Evolutionary conservation across 2,797 vertebrate species (phyloP), one percentile per base, ranked within the genome.

Genomic region (Botia kubotai): DNA sequence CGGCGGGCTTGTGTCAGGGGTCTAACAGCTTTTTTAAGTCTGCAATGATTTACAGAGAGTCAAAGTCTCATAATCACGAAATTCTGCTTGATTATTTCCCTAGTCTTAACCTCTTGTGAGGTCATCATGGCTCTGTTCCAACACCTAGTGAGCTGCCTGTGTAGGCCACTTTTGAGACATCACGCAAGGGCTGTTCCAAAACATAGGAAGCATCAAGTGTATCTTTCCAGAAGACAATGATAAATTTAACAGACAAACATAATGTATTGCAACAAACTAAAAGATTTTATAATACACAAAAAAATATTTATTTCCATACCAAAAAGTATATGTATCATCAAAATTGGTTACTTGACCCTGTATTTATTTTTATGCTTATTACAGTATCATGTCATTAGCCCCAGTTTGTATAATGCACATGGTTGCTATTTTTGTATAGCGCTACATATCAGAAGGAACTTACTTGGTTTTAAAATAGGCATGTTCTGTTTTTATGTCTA

Each of bases 11-110:
- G 70, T 80, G 84, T 81, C 73, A 75, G 71, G 77, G 73, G 75
- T 63, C 63, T 75, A 43, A 81, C 78, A 67, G 73, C 74, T 84
- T 75, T 80, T 72, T 82, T 68, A 70, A 85, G 75, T 68, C 80
- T 58, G 60, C 16, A 43, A 66, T 72, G 84, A 82, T 83, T 84
- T 86, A 86, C 70, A 78, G 77, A 82, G 74, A 82, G 70, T 78
- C 79, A 82, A 78, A 83, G 60, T 76, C 78, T 86, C 57, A 72
- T 83, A 82, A 86, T 82, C 79, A 86, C 65, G 39, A 79, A 79
- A 80, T 60, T 70, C 29, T 75, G 75, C 82, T 81, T 79, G 74
- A 86, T 78, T 81, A 82, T 84, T 82, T 82, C 80, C 65, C 58
- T 71, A 69, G 83, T 77, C 23, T 23, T 75, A 76, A 77, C 77